phyloP scores from a whole-genome alignment of 2,888 invertebrate species.

The Synergus japonicus region DNA sequence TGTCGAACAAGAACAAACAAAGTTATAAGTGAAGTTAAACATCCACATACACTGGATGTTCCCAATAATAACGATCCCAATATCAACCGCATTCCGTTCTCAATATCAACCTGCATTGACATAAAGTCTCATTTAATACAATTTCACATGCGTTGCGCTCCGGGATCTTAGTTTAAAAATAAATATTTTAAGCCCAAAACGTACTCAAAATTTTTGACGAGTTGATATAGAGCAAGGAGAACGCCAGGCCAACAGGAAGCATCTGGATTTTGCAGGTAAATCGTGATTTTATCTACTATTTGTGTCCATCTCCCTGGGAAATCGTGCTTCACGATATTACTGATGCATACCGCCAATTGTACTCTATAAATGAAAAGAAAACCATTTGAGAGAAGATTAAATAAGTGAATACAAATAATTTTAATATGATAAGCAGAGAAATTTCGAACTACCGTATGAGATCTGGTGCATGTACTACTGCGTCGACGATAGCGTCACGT shows the following conservation, averaged over 20 bases:
- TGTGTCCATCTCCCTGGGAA: conserved; percentile 97
- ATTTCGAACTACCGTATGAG: conserved; percentile 80
- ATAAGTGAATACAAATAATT: not conserved
- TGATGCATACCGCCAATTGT: conserved; percentile 95
- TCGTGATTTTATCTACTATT: conserved; percentile 96
- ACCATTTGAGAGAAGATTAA: not conserved
- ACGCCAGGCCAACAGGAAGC: conserved; percentile 94
- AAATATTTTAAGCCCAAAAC: conserved; percentile 63
- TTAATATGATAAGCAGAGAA: not conserved
- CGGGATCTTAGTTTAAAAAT: not conserved
- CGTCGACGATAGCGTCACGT: conserved; percentile 95
- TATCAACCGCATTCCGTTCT: too few species aligned
- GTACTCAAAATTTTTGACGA: conserved; percentile 93
- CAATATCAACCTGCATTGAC: too few species aligned
- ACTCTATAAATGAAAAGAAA: conserved; percentile 79
- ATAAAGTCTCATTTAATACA: too few species aligned
- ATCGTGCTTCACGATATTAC: conserved; percentile 95
- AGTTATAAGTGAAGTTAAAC: not conserved
- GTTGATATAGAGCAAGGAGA: conserved; percentile 92
- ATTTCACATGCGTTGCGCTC: too few species aligned
- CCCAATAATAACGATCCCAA: too few species aligned
- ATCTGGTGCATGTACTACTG: conserved; percentile 95
- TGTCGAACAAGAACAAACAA: conserved; percentile 69
- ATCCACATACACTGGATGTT: not conserved
- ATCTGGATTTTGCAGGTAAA: conserved; percentile 95